Evolutionary conservation across 2,888 invertebrate species (phyloP).

Genomic region (Tortrix viridana): DNA sequence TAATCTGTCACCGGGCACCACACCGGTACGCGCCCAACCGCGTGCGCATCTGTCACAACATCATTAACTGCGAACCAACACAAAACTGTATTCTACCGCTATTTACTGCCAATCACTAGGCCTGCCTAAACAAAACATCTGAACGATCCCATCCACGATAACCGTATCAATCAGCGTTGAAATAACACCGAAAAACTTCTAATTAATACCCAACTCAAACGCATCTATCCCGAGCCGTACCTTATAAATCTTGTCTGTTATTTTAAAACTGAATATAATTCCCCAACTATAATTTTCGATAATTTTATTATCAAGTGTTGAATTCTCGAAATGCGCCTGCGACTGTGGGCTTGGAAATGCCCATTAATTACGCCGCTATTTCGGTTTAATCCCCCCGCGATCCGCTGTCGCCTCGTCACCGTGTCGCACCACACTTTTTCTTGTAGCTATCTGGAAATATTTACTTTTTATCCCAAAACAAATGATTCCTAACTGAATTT

Average conservation of each 20-base stretch:
- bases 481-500: constrained; percentile 40
- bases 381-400: constrained; percentile 76
- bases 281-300: constrained; percentile 49
- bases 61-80: constrained; percentile 11
- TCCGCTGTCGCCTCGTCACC: constrained; percentile 66
- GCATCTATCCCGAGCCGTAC: constrained; percentile 9
- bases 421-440: constrained; percentile 46
- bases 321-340: constrained; percentile 65
- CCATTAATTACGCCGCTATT: constrained; percentile 78
- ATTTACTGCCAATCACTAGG: constrained; percentile 9
- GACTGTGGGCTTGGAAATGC: constrained; percentile 68
- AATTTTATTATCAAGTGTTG: constrained; percentile 49
- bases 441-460: constrained; percentile 40
- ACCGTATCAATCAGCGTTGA: constrained; percentile 8
- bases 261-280: constrained; percentile 26
- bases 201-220: constrained; percentile 20
- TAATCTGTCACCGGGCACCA: constrained; percentile 4
- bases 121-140: constrained; percentile 7
- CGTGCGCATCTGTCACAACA: constrained; percentile 32
- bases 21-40: neutral
- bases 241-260: constrained; percentile 30
- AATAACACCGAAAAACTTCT: constrained; percentile 14
- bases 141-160: neutral
- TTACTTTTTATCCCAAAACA: constrained; percentile 40
- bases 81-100: constrained; percentile 24